Evolutionary conservation across 2,888 invertebrate species (phyloP), one percentile per base, ranked within the genome.

Genomic region (Catocala sponsa): DNA sequence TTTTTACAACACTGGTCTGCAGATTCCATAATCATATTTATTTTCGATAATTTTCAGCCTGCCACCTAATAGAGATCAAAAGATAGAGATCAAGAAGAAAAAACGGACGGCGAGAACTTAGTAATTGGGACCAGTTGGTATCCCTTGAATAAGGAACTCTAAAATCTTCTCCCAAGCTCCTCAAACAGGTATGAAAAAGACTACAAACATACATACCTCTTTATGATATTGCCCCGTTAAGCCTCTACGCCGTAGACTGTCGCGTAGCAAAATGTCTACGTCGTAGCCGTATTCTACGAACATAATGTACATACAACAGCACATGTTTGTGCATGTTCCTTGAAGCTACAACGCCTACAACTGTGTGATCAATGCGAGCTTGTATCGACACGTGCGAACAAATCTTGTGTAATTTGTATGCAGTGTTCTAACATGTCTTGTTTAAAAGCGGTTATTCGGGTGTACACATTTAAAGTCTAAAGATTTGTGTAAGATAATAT

Each of bases 381-480:
- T 53, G 53, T 44, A 55, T 48, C 48, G 43, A 50, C 54, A 42
- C 49, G 49, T 43, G 49, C 49, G 5, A 49, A 32, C 32, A 9
- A 49, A 32, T 11, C 48, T 10, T 48, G 42, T 32, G 41, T 43
- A 44, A 44, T 44, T 13, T 44, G 5, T 42, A 25, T 25, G 25
- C 25, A 25, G 42, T 42, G 13, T 46, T 13, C 44, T 46, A 2
- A 13, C 44, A 11, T 25, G n/a, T 46, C 38, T 38, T 55, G 55
- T 55, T 0, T 33, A 12, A 44, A 46, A 33, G 33, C 11, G n/a
- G 33, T 10, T 35, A n/a, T 13, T 6, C 13, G 35, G 10, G 13
- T 33, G 33, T 46, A 15, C 33, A 38, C 6, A 38, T 9, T 7
- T 9, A 38, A 38, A 38, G 35, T 38, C 6, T 38, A 38, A 38